phyloP scores from a whole-genome alignment of 2,888 invertebrate species.

The Teleiodes luculella region DNA sequence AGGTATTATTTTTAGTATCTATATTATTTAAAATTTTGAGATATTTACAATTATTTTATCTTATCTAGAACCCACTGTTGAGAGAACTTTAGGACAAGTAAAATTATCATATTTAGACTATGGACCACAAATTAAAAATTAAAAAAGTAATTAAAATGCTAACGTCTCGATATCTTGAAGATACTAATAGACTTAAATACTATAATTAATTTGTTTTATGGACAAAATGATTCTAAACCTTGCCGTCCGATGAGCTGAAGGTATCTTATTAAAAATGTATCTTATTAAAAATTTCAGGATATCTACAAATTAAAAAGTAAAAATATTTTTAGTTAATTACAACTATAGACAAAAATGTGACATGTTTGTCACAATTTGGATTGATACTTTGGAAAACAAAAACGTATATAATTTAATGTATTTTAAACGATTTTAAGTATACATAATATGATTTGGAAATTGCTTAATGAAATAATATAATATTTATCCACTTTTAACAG shows the following conservation, averaged over 20 bases:
- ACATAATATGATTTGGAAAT: too few species aligned
- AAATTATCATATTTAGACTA: constrained; percentile 27
- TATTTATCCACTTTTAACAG: too few species aligned
- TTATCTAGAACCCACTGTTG: constrained; percentile 10
- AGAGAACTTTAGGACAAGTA: constrained; percentile 2
- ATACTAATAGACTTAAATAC: not conserved
- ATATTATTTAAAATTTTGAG: not conserved
- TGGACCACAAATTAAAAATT: constrained; percentile 28
- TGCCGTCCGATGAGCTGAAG: constrained; percentile 13
- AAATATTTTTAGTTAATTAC: not conserved
- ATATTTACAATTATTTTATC: constrained; percentile 30
- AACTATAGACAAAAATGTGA: not conserved
- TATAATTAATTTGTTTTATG: not conserved
- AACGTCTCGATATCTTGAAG: not conserved
- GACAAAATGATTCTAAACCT: constrained; percentile 11
- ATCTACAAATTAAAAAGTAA: not conserved
- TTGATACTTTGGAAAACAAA: too few species aligned
- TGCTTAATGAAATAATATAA: too few species aligned
- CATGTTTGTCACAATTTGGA: too few species aligned
- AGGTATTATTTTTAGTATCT: not conserved
- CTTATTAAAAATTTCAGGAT: not conserved
- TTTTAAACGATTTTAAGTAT: too few species aligned
- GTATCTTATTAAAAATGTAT: not conserved
- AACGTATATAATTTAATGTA: too few species aligned
- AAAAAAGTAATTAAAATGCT: constrained; percentile 24